Conservation (phyloP, 2,888 invertebrate genomes). For the Physocephala rufipes region DNA sequence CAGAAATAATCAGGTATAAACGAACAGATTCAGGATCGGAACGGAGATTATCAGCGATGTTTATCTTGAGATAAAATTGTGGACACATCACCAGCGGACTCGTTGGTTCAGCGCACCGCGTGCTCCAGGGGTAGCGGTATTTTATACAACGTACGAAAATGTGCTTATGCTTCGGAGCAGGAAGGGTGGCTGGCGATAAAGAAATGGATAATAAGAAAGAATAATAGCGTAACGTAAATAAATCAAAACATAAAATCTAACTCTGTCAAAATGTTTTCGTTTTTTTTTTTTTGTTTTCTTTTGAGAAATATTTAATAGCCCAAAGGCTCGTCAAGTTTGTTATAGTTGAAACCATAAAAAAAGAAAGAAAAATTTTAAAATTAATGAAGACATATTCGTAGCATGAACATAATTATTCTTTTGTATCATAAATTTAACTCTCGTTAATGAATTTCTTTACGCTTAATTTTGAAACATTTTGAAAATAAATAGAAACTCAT, state of each 20-base stretch:
- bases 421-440: too few species aligned
- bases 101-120: neutral
- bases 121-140: neutral
- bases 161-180: neutral
- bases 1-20: conserved; percentile 6
- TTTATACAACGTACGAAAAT: neutral
- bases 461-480: too few species aligned
- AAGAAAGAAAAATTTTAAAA: too few species aligned
- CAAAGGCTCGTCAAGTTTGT: too few species aligned
- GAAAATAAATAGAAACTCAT: too few species aligned
- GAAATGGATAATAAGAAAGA: conserved; percentile 7
- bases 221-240: neutral
- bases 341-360: too few species aligned
- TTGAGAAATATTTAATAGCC: too few species aligned
- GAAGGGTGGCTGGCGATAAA: neutral
- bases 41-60: conserved; percentile 21
- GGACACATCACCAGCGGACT: neutral
- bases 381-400: too few species aligned
- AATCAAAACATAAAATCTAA: neutral
- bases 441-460: too few species aligned
- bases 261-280: too few species aligned
- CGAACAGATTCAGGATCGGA: neutral
- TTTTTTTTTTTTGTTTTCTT: too few species aligned
- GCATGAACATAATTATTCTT: too few species aligned
- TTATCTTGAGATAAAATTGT: conserved; percentile 18